phyloP scores from a whole-genome alignment of 2,888 invertebrate species.

The Melanotus villosus region DNA sequence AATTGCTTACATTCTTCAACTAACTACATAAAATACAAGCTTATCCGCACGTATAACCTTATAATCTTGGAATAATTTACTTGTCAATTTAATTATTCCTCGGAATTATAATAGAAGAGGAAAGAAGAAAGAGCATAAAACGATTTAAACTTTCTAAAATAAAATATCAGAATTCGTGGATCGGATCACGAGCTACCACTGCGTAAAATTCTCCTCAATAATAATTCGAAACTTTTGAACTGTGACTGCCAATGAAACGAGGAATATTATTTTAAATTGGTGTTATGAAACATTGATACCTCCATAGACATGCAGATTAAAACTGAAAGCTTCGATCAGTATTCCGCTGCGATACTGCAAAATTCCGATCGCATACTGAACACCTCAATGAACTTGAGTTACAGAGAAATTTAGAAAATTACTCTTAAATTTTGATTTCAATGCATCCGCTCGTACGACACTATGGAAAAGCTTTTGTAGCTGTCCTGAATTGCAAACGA shows the following conservation, averaged over 20 bases:
- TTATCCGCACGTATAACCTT: too few relatives aligned
- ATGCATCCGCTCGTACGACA: constrained; percentile 36
- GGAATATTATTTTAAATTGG: constrained; percentile 55
- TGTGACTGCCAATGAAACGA: constrained; percentile 48
- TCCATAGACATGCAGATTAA: constrained; percentile 51
- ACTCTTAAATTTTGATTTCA: constrained; percentile 50
- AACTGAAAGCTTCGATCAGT: constrained; percentile 53
- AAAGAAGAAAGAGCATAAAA: too few relatives aligned
- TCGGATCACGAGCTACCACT: constrained; percentile 42
- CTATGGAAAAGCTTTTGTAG: not conserved
- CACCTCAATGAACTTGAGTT: constrained; percentile 47
- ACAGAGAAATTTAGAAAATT: constrained; percentile 46
- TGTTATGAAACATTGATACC: constrained; percentile 54
- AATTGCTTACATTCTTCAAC: not conserved
- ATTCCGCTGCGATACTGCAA: constrained; percentile 50
- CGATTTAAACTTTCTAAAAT: too few relatives aligned
- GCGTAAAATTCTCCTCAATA: constrained; percentile 39
- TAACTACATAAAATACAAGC: too few relatives aligned
- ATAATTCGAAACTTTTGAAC: constrained; percentile 49
- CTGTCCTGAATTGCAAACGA: constrained; percentile 28
- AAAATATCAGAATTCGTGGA: not conserved
- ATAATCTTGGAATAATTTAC: too few relatives aligned
- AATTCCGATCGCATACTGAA: constrained; percentile 48
- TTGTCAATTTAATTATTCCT: too few relatives aligned
- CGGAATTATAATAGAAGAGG: too few relatives aligned